Conservation (phyloP, 2,797 vertebrate genomes). For the Neosilurus hyrtlii region DNA sequence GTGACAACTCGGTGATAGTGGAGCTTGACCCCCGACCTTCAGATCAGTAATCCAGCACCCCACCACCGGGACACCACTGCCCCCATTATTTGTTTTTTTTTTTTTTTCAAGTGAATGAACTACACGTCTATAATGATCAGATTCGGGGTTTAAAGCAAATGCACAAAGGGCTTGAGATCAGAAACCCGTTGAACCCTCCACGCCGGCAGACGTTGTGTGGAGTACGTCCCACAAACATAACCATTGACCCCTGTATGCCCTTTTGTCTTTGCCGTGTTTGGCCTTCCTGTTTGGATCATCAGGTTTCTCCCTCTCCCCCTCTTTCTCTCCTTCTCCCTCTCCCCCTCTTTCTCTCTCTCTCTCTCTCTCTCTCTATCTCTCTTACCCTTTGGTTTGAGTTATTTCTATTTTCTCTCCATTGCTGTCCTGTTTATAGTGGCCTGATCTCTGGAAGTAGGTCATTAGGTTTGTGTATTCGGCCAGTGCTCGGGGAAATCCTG, state of each 20-base stretch:
- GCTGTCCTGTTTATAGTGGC: slow-evolving; percentile 10
- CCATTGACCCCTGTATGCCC: not conserved
- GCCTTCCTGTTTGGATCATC: not conserved
- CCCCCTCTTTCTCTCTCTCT: slow-evolving; percentile 12
- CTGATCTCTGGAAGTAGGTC: slow-evolving; percentile 32
- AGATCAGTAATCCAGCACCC: too few species aligned
- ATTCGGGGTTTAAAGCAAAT: not conserved
- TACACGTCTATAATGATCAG: not conserved
- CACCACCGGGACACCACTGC: too few species aligned
- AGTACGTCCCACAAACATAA: slow-evolving; percentile 16
- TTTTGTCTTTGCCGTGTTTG: not conserved
- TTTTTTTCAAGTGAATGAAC: too few species aligned
- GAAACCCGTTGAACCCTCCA: not conserved
- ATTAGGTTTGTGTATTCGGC: slow-evolving; percentile 3
- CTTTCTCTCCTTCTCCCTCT: not conserved
- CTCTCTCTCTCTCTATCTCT: not conserved
- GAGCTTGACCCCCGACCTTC: too few species aligned
- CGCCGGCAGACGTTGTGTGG: not conserved
- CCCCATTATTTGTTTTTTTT: too few species aligned
- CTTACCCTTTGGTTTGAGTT: not conserved
- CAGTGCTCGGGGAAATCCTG: slow-evolving; percentile 6
- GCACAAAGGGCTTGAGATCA: not conserved
- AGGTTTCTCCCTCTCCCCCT: slow-evolving; percentile 1
- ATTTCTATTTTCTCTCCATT: not conserved
- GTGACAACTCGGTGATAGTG: too few species aligned